These are phyloP conservation scores for Eupithecia subumbrata DNA, from an alignment of 2,888 invertebrate species.

Conservation along the genomic window DNA sequence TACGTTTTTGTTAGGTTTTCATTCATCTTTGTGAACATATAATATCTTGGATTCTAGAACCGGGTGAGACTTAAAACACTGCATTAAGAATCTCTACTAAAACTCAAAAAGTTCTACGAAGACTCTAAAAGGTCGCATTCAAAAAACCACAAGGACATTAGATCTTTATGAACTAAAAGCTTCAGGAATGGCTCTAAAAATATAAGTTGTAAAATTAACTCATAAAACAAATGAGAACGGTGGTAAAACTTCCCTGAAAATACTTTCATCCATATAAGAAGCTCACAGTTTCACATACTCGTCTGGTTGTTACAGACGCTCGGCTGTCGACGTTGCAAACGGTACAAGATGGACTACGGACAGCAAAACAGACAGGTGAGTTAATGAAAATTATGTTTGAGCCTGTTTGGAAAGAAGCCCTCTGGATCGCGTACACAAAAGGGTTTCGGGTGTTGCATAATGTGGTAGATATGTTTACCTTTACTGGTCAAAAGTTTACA, in stretches of 20 bases:
- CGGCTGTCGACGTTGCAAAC: slow-evolving; percentile 71
- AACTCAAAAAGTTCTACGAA: not conserved
- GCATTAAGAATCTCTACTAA: not conserved
- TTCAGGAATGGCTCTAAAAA: not conserved
- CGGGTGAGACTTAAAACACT: not conserved
- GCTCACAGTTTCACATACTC: not conserved
- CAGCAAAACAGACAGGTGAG: slow-evolving; percentile 60
- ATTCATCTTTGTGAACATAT: not conserved
- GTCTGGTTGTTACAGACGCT: slow-evolving; percentile 63
- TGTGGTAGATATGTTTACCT: too few relatives aligned
- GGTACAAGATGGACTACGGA: slow-evolving; percentile 56
- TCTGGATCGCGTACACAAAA: too few relatives aligned
- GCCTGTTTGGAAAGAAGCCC: not conserved
- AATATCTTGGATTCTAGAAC: not conserved
- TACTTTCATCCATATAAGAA: not conserved
- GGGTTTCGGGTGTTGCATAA: too few relatives aligned
- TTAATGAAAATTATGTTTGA: not conserved
- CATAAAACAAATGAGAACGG: not conserved
- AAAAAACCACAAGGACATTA: not conserved
- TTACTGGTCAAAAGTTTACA: too few relatives aligned
- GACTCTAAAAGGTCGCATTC: not conserved
- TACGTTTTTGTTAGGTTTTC: too few relatives aligned
- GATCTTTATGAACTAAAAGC: not conserved
- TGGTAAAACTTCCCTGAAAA: not conserved
- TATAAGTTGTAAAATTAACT: not conserved